Evolutionary conservation across 2,888 invertebrate species (phyloP), one percentile per base, ranked within the genome.

Genomic region (Phortica okadai): DNA sequence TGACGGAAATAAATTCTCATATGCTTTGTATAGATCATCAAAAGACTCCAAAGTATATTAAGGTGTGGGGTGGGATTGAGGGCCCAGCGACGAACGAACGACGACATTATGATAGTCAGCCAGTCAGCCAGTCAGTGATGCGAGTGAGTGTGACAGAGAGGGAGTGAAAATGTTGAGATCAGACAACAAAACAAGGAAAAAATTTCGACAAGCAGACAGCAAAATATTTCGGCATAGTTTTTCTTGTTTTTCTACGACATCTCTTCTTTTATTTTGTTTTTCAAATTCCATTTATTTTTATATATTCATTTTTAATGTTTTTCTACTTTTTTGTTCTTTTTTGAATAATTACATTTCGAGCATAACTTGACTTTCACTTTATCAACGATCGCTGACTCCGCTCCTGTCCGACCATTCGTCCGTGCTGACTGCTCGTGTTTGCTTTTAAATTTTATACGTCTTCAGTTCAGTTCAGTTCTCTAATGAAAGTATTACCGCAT

Each of bases 281-380:
- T 59, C 59, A 16, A 66, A 66, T 66, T 66, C 66, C 66, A 66
- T 41, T 10, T 66, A 11, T 11, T 59, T 59, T 72, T 56, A 25
- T 2, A 11, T 10, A 33, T 72, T 16, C 45, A 54, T 21, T 70
- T 70, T 11, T 74, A 74, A 54, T 54, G 2, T 54, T 54, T 3
- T 64, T 41, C 21, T 21, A 21, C 21, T 64, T 64, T 64, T 41
- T 69, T 56, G 54, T 33, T 56, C 45, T 14, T 25, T 56, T 72
- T 54, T 87, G 86, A 85, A 81, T 83, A 87, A 85, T 87, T 87
- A 82, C 86, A 82, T 86, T 83, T 85, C 82, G 80, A 82, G 74
- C 82, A 86, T 83, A 85, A 86, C 85, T 86, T 86, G 88, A 88
- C 86, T 88, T 88, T 86, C 85, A 82, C 87, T 88, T 85, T 82